Evolutionary conservation across 2,113 vertebrate species (phyloP), one percentile per base, ranked within the genome.

Genomic region (Nesoenas mayeri): DNA sequence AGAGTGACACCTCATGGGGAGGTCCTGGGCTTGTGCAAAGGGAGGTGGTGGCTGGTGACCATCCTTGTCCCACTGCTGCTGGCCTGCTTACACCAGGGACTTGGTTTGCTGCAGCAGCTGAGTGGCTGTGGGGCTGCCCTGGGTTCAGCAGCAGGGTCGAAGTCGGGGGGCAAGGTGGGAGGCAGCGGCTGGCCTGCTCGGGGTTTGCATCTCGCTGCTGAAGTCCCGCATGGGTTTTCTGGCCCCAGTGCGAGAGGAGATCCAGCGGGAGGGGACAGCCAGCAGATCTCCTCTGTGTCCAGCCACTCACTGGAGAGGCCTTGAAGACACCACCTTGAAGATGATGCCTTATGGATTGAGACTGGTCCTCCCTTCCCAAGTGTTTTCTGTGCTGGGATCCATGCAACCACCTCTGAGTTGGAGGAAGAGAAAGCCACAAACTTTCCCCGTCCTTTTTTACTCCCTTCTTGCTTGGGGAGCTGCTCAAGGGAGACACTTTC

Each of bases 131-230:
- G 0, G 29, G n/a, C 61, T 84, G 67, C 44, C 44, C 44, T 8
- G 44, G 44, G 17, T 47, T 47, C 44, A 47, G 44, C 44, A 22
- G 25, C 25, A 47, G 36, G 21, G 21, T 50, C 26, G 7, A 22
- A 40, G 60, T 50, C 0, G 1, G 50, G n/a, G 62, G 61, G 15
- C 1, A 1, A 73, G 38, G 28, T 57, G 15, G 34, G 66, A 78
- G 53, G 9, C 4, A 3, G 31, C n/a, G 78, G 47, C 40, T 44
- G 24, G 19, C 67, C 24, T 56, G 17, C 5, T 40, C 0, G 0
- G 31, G 19, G 57, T 91, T 38, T 0, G 0, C 16, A 11, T 80
- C 42, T 79, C 1, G 0, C 36, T 17, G 0, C n/a, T 2, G 0
- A 79, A 64, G 28, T 79, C 32, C 40, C 15, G 1, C 2, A 0